These are phyloP conservation scores for Trichopoda pennipes DNA, from an alignment of 2,888 invertebrate genomes.

Conservation along the genomic window DNA sequence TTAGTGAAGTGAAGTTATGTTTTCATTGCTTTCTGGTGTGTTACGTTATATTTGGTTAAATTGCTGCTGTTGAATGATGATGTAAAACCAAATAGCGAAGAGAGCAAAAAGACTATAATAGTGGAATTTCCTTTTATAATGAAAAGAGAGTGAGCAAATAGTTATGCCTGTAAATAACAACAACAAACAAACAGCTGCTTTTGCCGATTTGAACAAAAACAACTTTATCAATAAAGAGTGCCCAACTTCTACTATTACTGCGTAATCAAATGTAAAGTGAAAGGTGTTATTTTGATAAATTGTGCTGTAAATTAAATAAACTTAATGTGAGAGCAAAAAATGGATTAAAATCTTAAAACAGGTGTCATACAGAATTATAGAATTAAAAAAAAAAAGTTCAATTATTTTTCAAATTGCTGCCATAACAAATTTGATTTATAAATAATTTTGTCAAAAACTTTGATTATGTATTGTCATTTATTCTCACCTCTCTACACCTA, in stretches of 20 bases:
- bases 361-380: too few relatives aligned
- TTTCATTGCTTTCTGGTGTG: constrained; percentile 27
- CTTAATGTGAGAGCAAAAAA: constrained; percentile 2
- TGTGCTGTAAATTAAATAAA: constrained; percentile 35
- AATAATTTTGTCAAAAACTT: constrained; percentile 26
- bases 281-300: constrained; percentile 58
- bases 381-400: background rate
- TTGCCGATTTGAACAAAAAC: constrained; percentile 11
- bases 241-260: constrained; percentile 12
- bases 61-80: constrained; percentile 46
- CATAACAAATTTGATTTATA: background rate
- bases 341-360: constrained; percentile 21
- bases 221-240: constrained; percentile 12
- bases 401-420: constrained; percentile 4
- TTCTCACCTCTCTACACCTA: constrained; percentile 21
- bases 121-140: constrained; percentile 19
- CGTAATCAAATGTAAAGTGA: constrained; percentile 50
- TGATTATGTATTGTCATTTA: background rate
- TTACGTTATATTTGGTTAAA: constrained; percentile 34
- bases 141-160: constrained; percentile 39
- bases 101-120: constrained; percentile 12
- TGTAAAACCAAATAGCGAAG: constrained; percentile 45
- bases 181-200: constrained; percentile 51
- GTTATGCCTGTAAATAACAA: constrained; percentile 50
- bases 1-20: constrained; percentile 33